Base-by-base conservation (phyloP, 1,140 invertebrate species). In the Calliopsis andreniformis region DNA sequence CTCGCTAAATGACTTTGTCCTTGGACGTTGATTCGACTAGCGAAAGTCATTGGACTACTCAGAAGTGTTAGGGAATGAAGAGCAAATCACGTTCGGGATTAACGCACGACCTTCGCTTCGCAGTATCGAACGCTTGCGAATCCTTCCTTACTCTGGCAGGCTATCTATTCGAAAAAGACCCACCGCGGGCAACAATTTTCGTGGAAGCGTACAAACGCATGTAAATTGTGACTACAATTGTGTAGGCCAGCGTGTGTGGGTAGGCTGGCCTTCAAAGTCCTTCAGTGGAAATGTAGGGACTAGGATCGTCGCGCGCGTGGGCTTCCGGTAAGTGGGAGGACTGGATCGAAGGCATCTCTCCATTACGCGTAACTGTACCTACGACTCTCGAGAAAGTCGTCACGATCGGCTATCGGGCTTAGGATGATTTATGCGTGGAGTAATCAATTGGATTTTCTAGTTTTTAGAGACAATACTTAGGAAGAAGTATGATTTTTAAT, bases 211-310 rank as follows among this genome's bases (percentile, higher is more conserved):
- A 55, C 25, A 25, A 32, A 45, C 25, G 14, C 14, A 42, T 35
- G 35, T 39, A 10, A 3, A 39, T 10, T 39, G 35, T 5, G 35
- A 39, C 35, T 3, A 10, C 35, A 39, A 75, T 61, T 51, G 81
- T 72, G 85, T 85, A 70, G 69, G 76, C 55, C 43, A 75, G n/a
- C 0, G 1, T 55, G 69, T 66, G 84, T 86, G 59, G 83, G 80
- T 56, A 49, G 63, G n/a, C 28, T 87, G 79, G 83, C 86, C 86
- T 87, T 87, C 85, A 78, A 47, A 84, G 81, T 87, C 79, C 86
- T 87, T 85, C 79, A 68, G n/a, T 73, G 64, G 67, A 79, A 83
- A 73, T 70, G 61, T 59, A 73, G 61, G 30, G 68, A 80, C 51
- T 61, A 77, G 70, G 55, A 76, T 76, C 73, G 64, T 69, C 58